Percentiles rank a stretch among this genome's conserved stretches.
phyloP scores from a whole-genome alignment of 2,888 invertebrate species.

The Meiosimyza decipiens region DNA sequence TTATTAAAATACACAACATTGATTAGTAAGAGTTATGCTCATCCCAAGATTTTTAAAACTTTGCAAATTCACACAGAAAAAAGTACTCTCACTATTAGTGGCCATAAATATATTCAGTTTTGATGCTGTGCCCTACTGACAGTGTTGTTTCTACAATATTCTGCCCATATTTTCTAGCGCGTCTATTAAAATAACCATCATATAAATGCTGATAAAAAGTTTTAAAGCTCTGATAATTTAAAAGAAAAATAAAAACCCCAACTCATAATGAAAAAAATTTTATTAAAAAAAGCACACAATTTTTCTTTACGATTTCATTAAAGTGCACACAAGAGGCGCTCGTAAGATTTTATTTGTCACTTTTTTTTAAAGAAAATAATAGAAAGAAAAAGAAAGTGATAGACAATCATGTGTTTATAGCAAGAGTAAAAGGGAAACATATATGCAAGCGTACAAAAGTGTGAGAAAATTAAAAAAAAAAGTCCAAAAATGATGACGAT shows the following conservation, averaged over 20 bases:
- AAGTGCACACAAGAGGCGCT: conserved; percentile 7
- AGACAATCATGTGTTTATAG: background rate
- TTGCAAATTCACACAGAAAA: no score
- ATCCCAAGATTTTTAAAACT: no score
- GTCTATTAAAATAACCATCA: no score
- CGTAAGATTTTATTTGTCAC: conserved; percentile 30
- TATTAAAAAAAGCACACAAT: background rate
- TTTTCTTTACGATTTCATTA: conserved; percentile 33
- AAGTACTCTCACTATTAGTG: no score
- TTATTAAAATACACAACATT: no score
- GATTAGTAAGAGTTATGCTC: no score
- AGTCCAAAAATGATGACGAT: conserved; percentile 25
- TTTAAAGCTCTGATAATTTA: background rate
- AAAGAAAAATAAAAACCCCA: background rate
- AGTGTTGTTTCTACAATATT: no score
- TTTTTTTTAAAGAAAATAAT: conserved; percentile 31
- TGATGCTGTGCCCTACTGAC: no score
- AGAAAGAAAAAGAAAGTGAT: background rate
- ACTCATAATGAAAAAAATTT: conserved; percentile 7
- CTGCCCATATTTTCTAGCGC: no score
- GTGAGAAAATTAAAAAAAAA: background rate
- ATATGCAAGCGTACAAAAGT: background rate
- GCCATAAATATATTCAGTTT: no score
- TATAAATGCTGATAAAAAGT: background rate
- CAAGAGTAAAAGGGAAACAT: background rate